Evolutionary conservation across 2,113 vertebrate species (phyloP).

Genomic region (Paratilapia polleni): DNA sequence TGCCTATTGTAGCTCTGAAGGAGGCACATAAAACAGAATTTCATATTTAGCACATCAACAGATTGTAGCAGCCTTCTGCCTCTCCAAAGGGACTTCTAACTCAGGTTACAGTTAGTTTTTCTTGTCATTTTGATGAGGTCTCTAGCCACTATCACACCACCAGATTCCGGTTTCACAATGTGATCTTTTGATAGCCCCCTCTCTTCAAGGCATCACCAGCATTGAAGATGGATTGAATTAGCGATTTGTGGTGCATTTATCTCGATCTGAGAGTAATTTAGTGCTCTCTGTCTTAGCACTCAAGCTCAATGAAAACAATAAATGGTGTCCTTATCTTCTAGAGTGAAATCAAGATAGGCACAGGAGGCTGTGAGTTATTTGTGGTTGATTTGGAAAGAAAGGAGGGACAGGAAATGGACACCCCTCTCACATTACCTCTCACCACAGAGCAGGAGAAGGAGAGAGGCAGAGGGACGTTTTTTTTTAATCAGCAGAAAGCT

Average conservation of each 20-base stretch:
- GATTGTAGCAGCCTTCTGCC: conserved; percentile 24
- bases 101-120: conserved; percentile 51
- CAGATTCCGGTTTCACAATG: conserved; percentile 63
- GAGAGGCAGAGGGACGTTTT: conserved; percentile 41
- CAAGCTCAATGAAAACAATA: conserved; percentile 79
- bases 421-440: conserved; percentile 67
- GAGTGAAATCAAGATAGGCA: conserved; percentile 76
- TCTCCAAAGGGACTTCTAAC: conserved; percentile 45
- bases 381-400: conserved; percentile 71
- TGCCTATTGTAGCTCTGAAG: neutral
- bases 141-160: conserved; percentile 43
- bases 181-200: conserved; percentile 61
- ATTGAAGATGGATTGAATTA: conserved; percentile 72
- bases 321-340: conserved; percentile 79
- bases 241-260: conserved; percentile 71
- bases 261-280: conserved; percentile 68
- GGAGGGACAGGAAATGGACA: conserved; percentile 75
- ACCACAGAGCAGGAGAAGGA: conserved; percentile 32
- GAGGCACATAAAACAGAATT: conserved; percentile 12
- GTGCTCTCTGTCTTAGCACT: conserved; percentile 72
- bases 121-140: conserved; percentile 64
- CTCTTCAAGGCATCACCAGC: conserved; percentile 59
- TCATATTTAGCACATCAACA: conserved; percentile 31
- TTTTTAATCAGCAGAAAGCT: conserved; percentile 73
- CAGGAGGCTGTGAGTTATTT: conserved; percentile 76